Evolutionary conservation across 1,140 invertebrate species (phyloP).

Genomic region (Drosophila gunungcola): DNA sequence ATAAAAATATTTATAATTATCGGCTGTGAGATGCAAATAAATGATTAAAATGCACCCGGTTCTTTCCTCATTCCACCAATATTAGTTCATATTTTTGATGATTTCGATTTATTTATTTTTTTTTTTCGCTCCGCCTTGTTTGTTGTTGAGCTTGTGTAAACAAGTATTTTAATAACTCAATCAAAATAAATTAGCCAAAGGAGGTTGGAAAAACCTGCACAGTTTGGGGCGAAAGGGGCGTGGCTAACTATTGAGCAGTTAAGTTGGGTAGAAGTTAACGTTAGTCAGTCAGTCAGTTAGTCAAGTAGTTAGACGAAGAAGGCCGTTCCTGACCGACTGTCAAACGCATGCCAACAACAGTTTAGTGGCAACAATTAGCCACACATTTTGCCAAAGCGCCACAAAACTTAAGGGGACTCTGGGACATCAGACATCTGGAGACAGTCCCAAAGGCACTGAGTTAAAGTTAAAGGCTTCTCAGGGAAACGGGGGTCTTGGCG

Average conservation of each 20-base stretch:
- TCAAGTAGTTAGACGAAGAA: background rate
- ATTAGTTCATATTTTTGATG: conserved; percentile 31
- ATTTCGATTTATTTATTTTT: background rate
- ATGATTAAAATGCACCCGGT: conserved; percentile 18
- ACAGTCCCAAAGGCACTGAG: conserved; percentile 3
- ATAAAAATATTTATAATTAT: conserved; percentile 47
- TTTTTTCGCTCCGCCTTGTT: conserved; percentile 11
- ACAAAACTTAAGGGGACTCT: conserved; percentile 18
- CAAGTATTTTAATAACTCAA: conserved; percentile 78
- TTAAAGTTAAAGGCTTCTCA: background rate
- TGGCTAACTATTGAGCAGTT: conserved; percentile 41
- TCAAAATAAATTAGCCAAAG: conserved; percentile 58
- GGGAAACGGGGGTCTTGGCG: background rate
- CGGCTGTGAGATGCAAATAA: conserved; percentile 30
- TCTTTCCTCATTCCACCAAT: conserved; percentile 12
- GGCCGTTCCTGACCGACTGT: conserved; percentile 63
- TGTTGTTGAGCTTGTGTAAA: conserved; percentile 57
- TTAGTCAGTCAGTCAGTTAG: background rate
- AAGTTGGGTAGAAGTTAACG: conserved; percentile 6
- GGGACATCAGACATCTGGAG: conserved; percentile 3
- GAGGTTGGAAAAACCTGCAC: conserved; percentile 14
- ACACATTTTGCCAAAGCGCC: conserved; percentile 77
- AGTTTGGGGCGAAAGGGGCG: conserved; percentile 5
- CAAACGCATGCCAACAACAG: conserved; percentile 82
- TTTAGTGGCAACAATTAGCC: conserved; percentile 80